Conservation (phyloP, 2,888 invertebrate species). For the Phalangium opilio region DNA sequence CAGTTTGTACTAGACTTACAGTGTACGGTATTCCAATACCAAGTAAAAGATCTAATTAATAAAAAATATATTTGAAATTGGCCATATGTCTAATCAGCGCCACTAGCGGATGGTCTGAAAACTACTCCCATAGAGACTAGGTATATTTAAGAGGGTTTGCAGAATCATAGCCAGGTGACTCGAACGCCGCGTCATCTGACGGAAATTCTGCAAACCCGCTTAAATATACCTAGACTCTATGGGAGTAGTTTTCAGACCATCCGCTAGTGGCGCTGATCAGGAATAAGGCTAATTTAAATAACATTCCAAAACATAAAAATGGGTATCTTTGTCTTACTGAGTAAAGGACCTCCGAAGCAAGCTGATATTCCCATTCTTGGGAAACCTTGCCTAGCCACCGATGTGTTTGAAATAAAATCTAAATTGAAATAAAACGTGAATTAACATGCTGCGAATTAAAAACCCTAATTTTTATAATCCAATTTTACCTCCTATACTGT, state of each 20-base stretch:
- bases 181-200: too few species aligned
- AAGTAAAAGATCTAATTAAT: slow-evolving; percentile 28
- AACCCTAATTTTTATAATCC: neutral
- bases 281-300: neutral
- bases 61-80: neutral
- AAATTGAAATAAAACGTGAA: slow-evolving; percentile 15
- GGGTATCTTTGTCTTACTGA: slow-evolving; percentile 35
- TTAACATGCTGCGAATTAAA: neutral
- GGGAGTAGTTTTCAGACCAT: too few species aligned
- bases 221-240: too few species aligned
- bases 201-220: too few species aligned
- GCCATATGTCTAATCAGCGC: neutral
- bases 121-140: too few species aligned
- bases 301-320: slow-evolving; percentile 2
- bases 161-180: too few species aligned
- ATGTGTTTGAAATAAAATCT: slow-evolving; percentile 45
- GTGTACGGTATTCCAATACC: slow-evolving; percentile 35
- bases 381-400: slow-evolving; percentile 45
- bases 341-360: slow-evolving; percentile 50
- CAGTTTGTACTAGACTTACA: slow-evolving; percentile 20
- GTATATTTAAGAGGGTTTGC: too few species aligned
- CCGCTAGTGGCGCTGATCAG: too few species aligned
- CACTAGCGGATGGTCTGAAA: too few species aligned
- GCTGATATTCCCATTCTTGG: slow-evolving; percentile 50
- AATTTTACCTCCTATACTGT: slow-evolving; percentile 18